phyloP scores from a whole-genome alignment of 53 echinoderm and acorn worm species.

The Pentamera pediparva region DNA sequence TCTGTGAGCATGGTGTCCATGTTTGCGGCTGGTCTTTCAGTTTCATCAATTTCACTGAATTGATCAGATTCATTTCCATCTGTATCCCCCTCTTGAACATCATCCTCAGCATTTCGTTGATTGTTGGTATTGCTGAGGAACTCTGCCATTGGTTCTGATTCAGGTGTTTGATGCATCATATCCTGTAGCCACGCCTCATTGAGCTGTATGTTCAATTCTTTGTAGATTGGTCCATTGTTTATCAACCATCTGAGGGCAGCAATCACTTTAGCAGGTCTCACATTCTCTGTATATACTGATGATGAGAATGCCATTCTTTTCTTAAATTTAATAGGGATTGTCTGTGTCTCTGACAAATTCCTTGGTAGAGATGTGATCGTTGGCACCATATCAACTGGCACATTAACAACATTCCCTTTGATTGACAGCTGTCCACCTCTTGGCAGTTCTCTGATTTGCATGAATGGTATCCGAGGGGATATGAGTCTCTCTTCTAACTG shows the following conservation, averaged over 20 bases:
- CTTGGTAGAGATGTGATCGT: constrained; percentile 42
- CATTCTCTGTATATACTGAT: constrained; percentile 26
- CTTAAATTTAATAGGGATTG: constrained; percentile 48
- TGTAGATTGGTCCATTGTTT: constrained; percentile 16
- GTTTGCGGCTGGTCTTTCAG: not conserved
- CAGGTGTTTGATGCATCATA: not conserved
- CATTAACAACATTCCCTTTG: constrained; percentile 54
- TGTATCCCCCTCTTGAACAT: not conserved
- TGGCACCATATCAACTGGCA: constrained; percentile 36
- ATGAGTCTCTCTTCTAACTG: constrained; percentile 39
- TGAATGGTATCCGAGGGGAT: constrained; percentile 50
- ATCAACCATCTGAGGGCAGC: constrained; percentile 33
- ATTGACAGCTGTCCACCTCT: constrained; percentile 44
- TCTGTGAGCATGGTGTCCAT: constrained; percentile 24
- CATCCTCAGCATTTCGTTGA: not conserved
- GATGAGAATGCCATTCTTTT: not conserved
- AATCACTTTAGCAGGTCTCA: constrained; percentile 36
- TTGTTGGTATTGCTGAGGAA: not conserved
- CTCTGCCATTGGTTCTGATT: not conserved
- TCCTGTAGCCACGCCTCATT: not conserved
- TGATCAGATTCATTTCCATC: not conserved
- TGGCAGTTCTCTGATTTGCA: constrained; percentile 50
- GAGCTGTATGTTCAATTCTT: constrained; percentile 17
- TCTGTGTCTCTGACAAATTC: constrained; percentile 2
- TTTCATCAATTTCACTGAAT: not conserved